Evolutionary conservation across 2,888 invertebrate species (phyloP).

Genomic region (Venusia cambrica): DNA sequence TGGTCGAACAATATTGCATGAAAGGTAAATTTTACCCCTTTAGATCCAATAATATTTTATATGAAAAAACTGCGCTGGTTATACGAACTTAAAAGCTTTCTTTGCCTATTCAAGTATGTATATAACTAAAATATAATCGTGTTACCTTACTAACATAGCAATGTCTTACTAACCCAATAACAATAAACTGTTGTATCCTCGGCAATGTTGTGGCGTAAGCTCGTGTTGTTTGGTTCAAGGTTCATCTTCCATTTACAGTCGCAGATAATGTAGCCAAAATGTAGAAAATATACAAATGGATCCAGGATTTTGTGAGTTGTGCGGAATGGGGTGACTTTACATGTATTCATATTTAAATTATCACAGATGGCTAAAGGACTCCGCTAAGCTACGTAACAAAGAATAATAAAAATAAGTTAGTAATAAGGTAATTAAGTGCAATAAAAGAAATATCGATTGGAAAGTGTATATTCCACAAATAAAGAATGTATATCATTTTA

Average conservation of each 20-base stretch:
- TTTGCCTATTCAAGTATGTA: slow-evolving; percentile 12
- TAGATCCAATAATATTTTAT: slow-evolving; percentile 1
- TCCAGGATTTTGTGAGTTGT: no score
- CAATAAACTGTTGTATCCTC: slow-evolving; percentile 38
- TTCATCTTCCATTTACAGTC: slow-evolving; percentile 32
- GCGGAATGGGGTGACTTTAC: no score
- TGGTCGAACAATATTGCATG: slow-evolving; percentile 17
- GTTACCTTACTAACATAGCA: slow-evolving; percentile 12
- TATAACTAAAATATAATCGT: slow-evolving; percentile 10
- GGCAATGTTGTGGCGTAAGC: slow-evolving; percentile 77
- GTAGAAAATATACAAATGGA: no score
- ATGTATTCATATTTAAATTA: no score
- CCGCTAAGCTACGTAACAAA: no score
- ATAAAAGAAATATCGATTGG: no score
- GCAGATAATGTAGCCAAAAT: neutral
- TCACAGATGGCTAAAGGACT: no score
- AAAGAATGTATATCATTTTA: no score
- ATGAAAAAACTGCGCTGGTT: neutral
- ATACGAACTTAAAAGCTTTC: slow-evolving; percentile 7
- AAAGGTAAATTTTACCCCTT: slow-evolving; percentile 3
- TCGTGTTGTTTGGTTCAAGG: slow-evolving; percentile 54
- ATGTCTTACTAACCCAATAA: slow-evolving; percentile 18
- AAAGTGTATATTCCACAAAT: no score
- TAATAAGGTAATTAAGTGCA: no score
- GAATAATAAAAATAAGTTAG: no score